These are phyloP conservation scores for Aphaenogaster ashmeadi DNA, from an alignment of 1,140 invertebrate species.

Conservation along the genomic window DNA sequence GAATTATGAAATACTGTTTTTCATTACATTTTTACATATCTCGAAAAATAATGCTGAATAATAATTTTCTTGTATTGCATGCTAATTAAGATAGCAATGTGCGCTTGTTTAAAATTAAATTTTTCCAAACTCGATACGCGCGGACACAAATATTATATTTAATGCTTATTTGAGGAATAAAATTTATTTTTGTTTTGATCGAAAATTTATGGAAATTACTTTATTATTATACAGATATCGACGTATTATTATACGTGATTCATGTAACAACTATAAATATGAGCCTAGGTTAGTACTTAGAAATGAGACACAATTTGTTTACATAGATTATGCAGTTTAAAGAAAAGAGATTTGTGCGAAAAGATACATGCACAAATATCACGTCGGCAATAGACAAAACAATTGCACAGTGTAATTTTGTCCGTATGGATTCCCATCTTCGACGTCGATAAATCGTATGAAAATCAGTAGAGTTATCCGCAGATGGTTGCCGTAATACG, in stretches of 20 bases:
- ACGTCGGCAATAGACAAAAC: constrained; percentile 4
- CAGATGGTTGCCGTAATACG: constrained; percentile 6
- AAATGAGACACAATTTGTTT: neutral
- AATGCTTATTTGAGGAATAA: too few species aligned
- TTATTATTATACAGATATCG: too few species aligned
- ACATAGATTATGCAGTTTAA: neutral
- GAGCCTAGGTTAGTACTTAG: neutral
- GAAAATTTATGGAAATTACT: too few species aligned
- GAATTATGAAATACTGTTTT: too few species aligned
- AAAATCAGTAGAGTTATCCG: neutral
- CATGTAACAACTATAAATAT: neutral
- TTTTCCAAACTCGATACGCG: too few species aligned
- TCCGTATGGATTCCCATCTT: neutral
- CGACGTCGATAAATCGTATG: neutral
- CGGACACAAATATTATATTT: too few species aligned
- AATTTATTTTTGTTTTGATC: too few species aligned
- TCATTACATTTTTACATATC: too few species aligned
- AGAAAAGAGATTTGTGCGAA: neutral
- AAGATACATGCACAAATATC: constrained; percentile 27
- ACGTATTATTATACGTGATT: neutral
- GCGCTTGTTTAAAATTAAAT: too few species aligned
- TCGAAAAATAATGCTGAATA: too few species aligned
- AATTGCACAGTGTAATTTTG: neutral
- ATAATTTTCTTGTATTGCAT: too few species aligned
- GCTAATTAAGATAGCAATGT: too few species aligned